Evolutionary conservation across 1,140 invertebrate genomes (phyloP).

Genomic region (Mamestra configurata): DNA sequence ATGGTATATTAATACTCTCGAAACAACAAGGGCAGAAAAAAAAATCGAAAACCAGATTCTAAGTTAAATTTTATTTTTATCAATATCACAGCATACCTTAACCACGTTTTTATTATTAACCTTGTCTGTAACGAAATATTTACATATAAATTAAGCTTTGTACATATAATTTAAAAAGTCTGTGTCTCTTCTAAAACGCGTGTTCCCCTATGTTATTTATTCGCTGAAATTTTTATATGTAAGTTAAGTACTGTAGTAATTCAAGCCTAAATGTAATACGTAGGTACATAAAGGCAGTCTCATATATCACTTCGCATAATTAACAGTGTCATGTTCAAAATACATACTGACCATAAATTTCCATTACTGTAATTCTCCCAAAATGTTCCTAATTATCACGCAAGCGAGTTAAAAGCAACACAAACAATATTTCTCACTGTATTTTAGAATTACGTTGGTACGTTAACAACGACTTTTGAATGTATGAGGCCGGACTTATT

Average conservation of each 20-base stretch:
- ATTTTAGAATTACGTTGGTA: neutral
- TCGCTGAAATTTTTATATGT: neutral
- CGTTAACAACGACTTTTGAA: neutral
- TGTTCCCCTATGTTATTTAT: too few relatives aligned
- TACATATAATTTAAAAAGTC: too few relatives aligned
- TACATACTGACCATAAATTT: conserved; percentile 31
- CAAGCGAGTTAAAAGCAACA: conserved; percentile 25
- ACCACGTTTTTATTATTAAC: too few relatives aligned
- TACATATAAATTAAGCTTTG: too few relatives aligned
- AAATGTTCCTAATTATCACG: conserved; percentile 37
- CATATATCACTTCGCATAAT: conserved; percentile 39
- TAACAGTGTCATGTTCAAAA: conserved; percentile 38
- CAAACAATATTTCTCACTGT: neutral
- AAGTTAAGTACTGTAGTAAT: neutral
- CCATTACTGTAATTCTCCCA: conserved; percentile 14
- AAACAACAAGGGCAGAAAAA: too few relatives aligned
- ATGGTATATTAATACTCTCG: too few relatives aligned
- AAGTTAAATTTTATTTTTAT: too few relatives aligned
- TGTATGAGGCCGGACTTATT: neutral
- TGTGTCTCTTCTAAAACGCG: too few relatives aligned
- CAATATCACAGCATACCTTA: too few relatives aligned
- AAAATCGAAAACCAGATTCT: too few relatives aligned
- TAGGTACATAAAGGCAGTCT: neutral
- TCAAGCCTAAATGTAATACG: neutral
- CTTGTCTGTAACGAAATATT: too few relatives aligned